Conservation (phyloP, 2,797 vertebrate genomes). For the Lagorchestes hirsutus region DNA sequence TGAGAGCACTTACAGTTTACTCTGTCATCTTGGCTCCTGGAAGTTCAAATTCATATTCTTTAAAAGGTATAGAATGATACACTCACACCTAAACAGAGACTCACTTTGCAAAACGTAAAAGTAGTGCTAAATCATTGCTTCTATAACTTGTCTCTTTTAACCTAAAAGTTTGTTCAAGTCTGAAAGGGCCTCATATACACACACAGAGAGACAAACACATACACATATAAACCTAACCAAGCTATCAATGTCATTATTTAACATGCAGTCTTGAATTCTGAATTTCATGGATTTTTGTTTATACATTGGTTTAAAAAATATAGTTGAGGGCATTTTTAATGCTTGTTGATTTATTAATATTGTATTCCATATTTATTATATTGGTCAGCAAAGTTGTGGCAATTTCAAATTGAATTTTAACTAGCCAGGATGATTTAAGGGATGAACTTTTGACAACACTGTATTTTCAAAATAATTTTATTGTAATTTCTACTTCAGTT, state of each 20-base stretch:
- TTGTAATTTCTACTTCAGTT: constrained; percentile 59
- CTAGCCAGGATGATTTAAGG: constrained; percentile 7
- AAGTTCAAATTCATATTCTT: not conserved
- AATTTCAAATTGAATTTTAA: constrained; percentile 41
- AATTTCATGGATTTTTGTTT: constrained; percentile 7
- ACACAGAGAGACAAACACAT: not conserved
- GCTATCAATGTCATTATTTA: not conserved
- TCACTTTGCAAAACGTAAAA: not conserved
- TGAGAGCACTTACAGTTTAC: too few species aligned
- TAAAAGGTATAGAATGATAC: not conserved
- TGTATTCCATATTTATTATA: constrained; percentile 7
- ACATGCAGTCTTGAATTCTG: not conserved
- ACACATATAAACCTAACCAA: not conserved
- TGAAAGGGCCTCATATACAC: too few species aligned
- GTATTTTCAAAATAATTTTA: constrained; percentile 56
- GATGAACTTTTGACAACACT: constrained; percentile 53
- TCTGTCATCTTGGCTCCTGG: too few species aligned
- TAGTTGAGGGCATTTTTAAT: not conserved
- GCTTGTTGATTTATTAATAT: constrained; percentile 19
- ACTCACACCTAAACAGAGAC: not conserved
- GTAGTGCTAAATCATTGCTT: not conserved
- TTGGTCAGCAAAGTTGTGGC: constrained; percentile 9
- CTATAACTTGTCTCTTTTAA: not conserved
- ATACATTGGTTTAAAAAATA: not conserved
- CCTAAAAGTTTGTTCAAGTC: not conserved